A percentile compares a stretch with the other conserved stretches of the same genome.
Conservation (phyloP, 2,797 vertebrate species). For the Periparus ater region DNA sequence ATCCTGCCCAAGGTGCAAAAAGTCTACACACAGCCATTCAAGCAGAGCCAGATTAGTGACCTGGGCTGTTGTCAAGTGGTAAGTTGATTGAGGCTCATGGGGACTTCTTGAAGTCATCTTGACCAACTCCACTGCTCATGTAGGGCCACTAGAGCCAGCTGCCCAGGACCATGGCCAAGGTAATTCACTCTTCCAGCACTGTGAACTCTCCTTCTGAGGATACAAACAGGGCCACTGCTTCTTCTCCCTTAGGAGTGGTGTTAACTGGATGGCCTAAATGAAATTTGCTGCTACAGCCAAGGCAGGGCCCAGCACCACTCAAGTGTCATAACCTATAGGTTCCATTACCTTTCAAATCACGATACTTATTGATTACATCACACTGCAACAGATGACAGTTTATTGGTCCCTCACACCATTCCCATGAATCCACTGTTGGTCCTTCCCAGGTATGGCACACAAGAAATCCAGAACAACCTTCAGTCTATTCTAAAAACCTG, state of each 20-base stretch:
- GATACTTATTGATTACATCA: neutral
- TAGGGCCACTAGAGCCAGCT: neutral
- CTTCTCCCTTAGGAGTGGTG: rapidly evolving
- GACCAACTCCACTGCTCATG: neutral
- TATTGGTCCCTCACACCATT: neutral
- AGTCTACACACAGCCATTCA: neutral
- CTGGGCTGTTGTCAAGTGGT: neutral
- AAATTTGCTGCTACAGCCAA: neutral
- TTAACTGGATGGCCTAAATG: neutral
- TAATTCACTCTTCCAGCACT: neutral
- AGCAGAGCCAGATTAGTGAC: neutral
- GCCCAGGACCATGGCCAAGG: neutral
- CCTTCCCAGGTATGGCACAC: neutral
- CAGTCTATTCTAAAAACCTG: neutral
- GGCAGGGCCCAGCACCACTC: neutral
- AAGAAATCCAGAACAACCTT: neutral
- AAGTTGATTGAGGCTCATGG: neutral
- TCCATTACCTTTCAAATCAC: neutral
- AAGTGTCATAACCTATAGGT: neutral
- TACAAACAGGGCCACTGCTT: neutral
- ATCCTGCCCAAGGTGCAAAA: neutral
- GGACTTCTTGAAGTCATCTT: neutral
- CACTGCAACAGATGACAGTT: neutral
- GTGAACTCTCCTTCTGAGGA: neutral
- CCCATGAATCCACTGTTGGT: neutral